Evolutionary conservation across 2,888 invertebrate genomes (phyloP), one percentile per base, ranked within the genome.

Genomic region (Lymantria monacha): DNA sequence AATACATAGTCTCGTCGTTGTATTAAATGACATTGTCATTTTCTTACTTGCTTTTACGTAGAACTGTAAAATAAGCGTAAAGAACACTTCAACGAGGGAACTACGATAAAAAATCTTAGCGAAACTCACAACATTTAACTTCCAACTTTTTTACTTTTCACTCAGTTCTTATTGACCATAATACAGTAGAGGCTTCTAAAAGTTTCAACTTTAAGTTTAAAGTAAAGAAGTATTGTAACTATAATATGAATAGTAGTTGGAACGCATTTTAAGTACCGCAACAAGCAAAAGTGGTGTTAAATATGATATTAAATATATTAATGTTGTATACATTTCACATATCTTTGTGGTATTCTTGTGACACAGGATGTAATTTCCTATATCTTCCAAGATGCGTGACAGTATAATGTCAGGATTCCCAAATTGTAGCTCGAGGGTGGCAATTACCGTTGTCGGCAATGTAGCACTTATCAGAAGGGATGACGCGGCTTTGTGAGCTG

Each of bases 61-160:
- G 60, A 60, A 66, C 69, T 70, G 65, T 68, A 66, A 74, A 77
- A 72, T 62, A 66, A 62, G 63, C 60, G 61, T 69, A 66, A 65
- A 76, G 57, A 61, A 66, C 54, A 63, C 62, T 59, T 56, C 52
- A 49, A 49, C 59, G 53, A 69, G 67, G 69, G 63, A 59, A 62
- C 62, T 59, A 59, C 70, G 59, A 72, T 71, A 74, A 79, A 75
- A 73, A 80, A 76, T 74, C 72, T 54, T 55, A 50, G 61, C 61
- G 59, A 68, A 72, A 69, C 72, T 76, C 66, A 74, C 69, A 81
- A 80, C 79, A 79, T 81, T 83, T 81, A 83, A 82, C 80, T 82
- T 77, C 51, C 68, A 76, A 76, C 75, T 75, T 78, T 77, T 76
- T 71, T 67, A 66, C 61, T 73, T 74, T 74, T 74, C 69, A 71